Percentiles rank a stretch among this genome's conserved stretches.
phyloP scores from a whole-genome alignment of 2,888 invertebrate species.

The Spatulosminthurus flaviceps region DNA sequence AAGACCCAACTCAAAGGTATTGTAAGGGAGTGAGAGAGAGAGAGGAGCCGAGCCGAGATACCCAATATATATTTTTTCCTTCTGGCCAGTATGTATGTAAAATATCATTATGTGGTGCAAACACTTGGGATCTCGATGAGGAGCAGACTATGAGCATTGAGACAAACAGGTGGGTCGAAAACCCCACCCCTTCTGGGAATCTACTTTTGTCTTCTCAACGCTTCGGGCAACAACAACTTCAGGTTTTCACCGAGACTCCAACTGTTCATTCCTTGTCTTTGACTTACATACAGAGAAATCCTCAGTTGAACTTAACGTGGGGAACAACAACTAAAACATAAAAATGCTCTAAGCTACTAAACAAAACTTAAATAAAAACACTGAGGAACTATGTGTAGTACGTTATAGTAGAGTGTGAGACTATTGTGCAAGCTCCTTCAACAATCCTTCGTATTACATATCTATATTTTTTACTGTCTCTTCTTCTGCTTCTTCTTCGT shows the following conservation, averaged over 20 bases:
- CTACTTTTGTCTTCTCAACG: constrained; percentile 47
- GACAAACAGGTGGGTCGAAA: constrained; percentile 47
- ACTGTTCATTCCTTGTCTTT: constrained; percentile 46
- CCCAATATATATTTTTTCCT: constrained; percentile 20
- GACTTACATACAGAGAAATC: constrained; percentile 19
- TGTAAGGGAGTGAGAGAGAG: too few relatives aligned
- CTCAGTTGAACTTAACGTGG: constrained; percentile 29
- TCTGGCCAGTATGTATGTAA: not conserved
- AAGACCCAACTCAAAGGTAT: constrained; percentile 15
- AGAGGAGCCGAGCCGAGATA: not conserved
- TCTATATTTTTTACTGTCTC: constrained; percentile 21
- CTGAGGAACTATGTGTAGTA: constrained; percentile 6
- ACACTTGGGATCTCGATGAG: constrained; percentile 23
- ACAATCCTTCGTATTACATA: not conserved
- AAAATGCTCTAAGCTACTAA: constrained; percentile 41
- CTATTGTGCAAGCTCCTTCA: constrained; percentile 23
- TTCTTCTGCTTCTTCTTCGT: not conserved
- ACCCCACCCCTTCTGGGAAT: constrained; percentile 46
- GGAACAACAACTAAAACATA: constrained; percentile 32
- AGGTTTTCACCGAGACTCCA: constrained; percentile 43
- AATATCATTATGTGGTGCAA: constrained; percentile 23
- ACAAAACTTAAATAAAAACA: constrained; percentile 40
- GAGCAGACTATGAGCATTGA: constrained; percentile 33
- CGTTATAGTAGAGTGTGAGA: constrained; percentile 22
- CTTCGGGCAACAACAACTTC: constrained; percentile 47